phyloP scores from a whole-genome alignment of 2,797 vertebrate genomes.

The Lates japonicus region DNA sequence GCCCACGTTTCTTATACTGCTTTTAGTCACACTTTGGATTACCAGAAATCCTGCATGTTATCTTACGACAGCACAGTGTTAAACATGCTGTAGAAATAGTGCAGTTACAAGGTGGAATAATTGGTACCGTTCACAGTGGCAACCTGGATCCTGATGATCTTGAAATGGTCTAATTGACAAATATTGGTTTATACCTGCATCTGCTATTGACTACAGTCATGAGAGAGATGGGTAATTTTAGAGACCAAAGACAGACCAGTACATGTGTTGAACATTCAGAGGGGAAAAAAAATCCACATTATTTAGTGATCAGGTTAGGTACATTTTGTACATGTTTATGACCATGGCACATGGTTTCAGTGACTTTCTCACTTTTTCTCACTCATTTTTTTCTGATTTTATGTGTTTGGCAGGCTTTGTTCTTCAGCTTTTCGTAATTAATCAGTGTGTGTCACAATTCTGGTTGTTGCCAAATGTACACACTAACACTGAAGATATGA shows the following conservation, averaged over 20 bases:
- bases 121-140: constrained; percentile 24
- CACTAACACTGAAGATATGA: too few relatives aligned
- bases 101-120: constrained; percentile 32
- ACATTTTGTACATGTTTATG: background rate
- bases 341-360: background rate
- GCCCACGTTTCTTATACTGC: background rate
- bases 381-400: too few relatives aligned
- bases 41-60: constrained; percentile 25
- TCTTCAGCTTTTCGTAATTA: background rate
- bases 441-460: background rate
- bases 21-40: constrained; percentile 22
- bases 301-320: background rate
- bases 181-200: constrained; percentile 19
- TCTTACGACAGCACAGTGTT: constrained; percentile 29
- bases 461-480: background rate
- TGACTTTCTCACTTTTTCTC: background rate
- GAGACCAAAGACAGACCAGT: background rate
- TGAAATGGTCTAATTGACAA: constrained; percentile 29
- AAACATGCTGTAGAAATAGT: background rate
- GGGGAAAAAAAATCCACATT: background rate
- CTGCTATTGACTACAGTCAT: background rate
- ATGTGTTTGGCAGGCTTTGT: background rate
- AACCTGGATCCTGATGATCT: constrained; percentile 28
- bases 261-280: background rate
- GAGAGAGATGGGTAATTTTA: background rate